Evolutionary conservation across 2,888 invertebrate species (phyloP).

Genomic region (Linyphia triangularis): DNA sequence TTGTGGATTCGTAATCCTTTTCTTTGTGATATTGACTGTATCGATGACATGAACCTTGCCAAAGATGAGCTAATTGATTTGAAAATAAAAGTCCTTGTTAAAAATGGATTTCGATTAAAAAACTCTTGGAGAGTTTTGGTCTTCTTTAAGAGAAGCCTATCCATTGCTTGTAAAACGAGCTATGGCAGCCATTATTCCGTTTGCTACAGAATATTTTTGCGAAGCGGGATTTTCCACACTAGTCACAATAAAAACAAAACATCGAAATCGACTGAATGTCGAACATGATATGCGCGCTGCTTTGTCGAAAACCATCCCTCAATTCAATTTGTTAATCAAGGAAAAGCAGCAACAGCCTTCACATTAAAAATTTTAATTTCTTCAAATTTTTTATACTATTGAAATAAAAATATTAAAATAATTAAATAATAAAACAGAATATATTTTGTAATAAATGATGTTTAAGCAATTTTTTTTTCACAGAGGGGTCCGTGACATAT

Average conservation of each 20-base stretch:
- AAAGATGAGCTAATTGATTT: slow-evolving; percentile 58
- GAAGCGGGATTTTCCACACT: slow-evolving; percentile 47
- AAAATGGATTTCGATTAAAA: too few relatives aligned
- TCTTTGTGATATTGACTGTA: slow-evolving; percentile 61
- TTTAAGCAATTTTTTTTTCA: slow-evolving; percentile 62
- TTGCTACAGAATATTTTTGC: slow-evolving; percentile 62
- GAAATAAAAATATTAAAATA: too few relatives aligned
- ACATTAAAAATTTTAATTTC: too few relatives aligned
- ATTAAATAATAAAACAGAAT: slow-evolving; percentile 48
- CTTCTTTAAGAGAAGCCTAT: slow-evolving; percentile 42
- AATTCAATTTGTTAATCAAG: slow-evolving; percentile 56
- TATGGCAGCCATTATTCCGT: slow-evolving; percentile 56
- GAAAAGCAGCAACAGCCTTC: slow-evolving; percentile 61
- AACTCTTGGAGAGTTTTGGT: too few relatives aligned
- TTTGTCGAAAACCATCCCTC: slow-evolving; percentile 58
- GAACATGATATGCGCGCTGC: slow-evolving; percentile 51
- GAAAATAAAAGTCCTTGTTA: too few relatives aligned
- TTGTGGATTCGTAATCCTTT: slow-evolving; percentile 65
- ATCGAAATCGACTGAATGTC: slow-evolving; percentile 54
- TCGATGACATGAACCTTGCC: slow-evolving; percentile 63
- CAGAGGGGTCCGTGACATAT: slow-evolving; percentile 55
- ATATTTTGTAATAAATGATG: slow-evolving; percentile 56
- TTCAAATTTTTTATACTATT: too few relatives aligned
- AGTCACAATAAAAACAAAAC: slow-evolving; percentile 55
- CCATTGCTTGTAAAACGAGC: slow-evolving; percentile 63